These are phyloP conservation scores for Gonocerus acuteangulatus DNA, from an alignment of 2,888 invertebrate species.

Conservation along the genomic window DNA sequence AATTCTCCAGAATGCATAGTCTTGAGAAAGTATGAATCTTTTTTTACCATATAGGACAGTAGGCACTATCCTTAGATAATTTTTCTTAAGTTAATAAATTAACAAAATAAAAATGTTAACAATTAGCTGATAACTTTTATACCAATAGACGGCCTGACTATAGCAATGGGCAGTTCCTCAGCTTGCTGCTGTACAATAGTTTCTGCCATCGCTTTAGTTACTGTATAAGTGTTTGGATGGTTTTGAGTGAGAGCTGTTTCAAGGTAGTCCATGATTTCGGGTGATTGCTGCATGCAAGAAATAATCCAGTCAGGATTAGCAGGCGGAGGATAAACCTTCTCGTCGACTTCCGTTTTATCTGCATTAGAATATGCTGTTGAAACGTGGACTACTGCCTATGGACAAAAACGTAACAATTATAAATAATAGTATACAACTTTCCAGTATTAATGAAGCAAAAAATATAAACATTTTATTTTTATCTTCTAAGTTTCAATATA, in stretches of 20 bases:
- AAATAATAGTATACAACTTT: too few relatives aligned
- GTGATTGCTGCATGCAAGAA: slow-evolving; percentile 46
- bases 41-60: too few relatives aligned
- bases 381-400: slow-evolving; percentile 68
- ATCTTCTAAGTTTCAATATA: too few relatives aligned
- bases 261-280: slow-evolving; percentile 45
- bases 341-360: slow-evolving; percentile 47
- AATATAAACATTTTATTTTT: too few relatives aligned
- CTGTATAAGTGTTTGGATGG: slow-evolving; percentile 67
- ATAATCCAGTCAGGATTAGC: slow-evolving; percentile 49
- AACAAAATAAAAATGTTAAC: too few relatives aligned
- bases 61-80: too few relatives aligned
- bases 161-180: slow-evolving; percentile 54
- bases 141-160: slow-evolving; percentile 61
- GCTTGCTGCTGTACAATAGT: slow-evolving; percentile 53
- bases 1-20: too few relatives aligned
- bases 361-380: slow-evolving; percentile 77
- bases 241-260: slow-evolving; percentile 41
- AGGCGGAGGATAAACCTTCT: slow-evolving; percentile 48
- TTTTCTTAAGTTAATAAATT: too few relatives aligned
- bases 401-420: too few relatives aligned
- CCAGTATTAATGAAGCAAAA: too few relatives aligned
- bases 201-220: slow-evolving; percentile 65
- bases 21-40: too few relatives aligned
- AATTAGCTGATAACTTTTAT: too few relatives aligned